phyloP scores from a whole-genome alignment of 2,888 invertebrate species.

The Archaeoteleia sp. region DNA sequence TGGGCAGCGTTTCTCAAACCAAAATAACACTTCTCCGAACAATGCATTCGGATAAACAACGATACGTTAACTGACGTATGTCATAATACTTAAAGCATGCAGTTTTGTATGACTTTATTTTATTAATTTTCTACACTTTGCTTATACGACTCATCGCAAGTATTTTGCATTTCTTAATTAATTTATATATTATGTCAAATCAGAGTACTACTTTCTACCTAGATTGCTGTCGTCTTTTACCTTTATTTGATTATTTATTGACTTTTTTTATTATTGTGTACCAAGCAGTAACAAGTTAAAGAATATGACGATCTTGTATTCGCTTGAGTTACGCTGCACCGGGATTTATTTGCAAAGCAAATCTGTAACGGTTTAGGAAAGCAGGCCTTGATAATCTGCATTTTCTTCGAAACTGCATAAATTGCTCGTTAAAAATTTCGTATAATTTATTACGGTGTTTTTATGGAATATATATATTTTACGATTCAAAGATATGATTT shows the following conservation, averaged over 20 bases:
- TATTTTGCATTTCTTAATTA: no score
- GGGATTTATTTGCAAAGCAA: conserved; percentile 46
- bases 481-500: conserved; percentile 36
- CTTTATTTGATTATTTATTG: conserved; percentile 2
- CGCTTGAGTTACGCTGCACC: conserved; percentile 50
- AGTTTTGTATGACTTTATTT: background rate
- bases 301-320: conserved; percentile 38
- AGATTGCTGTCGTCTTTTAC: no score
- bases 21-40: conserved; percentile 13
- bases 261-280: conserved; percentile 8
- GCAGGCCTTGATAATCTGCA: conserved; percentile 39
- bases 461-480: conserved; percentile 31
- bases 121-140: no score
- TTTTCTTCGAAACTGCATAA: conserved; percentile 45
- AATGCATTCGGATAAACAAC: conserved; percentile 20
- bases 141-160: no score
- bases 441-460: conserved; percentile 46
- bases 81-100: background rate
- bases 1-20: conserved; percentile 58
- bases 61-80: background rate
- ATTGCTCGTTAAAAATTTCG: conserved; percentile 40
- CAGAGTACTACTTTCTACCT: no score
- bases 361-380: conserved; percentile 47
- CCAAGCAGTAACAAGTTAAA: conserved; percentile 12
- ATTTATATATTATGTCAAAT: no score